Evolutionary conservation across 2,113 vertebrate genomes (phyloP).

Genomic region (Pelobates fuscus): DNA sequence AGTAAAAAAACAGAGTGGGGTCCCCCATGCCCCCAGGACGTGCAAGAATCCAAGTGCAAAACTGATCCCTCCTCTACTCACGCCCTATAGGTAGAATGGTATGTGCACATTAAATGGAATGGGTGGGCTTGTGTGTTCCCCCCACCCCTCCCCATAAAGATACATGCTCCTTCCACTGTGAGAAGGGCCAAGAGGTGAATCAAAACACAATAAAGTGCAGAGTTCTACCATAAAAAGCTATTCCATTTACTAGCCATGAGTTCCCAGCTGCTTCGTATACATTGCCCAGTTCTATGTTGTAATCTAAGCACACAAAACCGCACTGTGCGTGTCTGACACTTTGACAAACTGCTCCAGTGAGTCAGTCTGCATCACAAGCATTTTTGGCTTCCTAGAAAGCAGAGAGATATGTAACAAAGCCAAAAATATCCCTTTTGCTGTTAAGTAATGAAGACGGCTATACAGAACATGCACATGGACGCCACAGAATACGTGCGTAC

Average conservation of each 20-base stretch:
- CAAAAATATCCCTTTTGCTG: slow-evolving; percentile 21
- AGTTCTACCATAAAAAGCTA: background rate
- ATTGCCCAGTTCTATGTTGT: background rate
- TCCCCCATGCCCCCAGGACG: too few species aligned
- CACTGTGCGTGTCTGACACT: slow-evolving; percentile 15
- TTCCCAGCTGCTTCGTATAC: background rate
- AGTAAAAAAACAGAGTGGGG: too few species aligned
- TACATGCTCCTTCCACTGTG: too few species aligned
- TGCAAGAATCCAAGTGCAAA: too few species aligned
- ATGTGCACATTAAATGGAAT: too few species aligned
- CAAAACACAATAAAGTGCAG: background rate
- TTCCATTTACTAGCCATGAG: background rate
- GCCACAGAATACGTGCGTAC: background rate
- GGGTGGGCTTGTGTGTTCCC: too few species aligned
- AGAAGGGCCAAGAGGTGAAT: too few species aligned
- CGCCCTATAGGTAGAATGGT: too few species aligned
- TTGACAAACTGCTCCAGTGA: slow-evolving; percentile 38
- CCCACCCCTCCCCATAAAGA: too few species aligned
- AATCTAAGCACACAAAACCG: slow-evolving; percentile 20
- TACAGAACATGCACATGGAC: background rate
- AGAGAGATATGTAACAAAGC: slow-evolving; percentile 21
- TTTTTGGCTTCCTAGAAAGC: slow-evolving; percentile 45
- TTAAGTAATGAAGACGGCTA: slow-evolving; percentile 10
- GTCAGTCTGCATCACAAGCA: slow-evolving; percentile 28
- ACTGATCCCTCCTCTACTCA: too few species aligned